Conservation (phyloP, 2,797 vertebrate species). For the Characodon lateralis region DNA sequence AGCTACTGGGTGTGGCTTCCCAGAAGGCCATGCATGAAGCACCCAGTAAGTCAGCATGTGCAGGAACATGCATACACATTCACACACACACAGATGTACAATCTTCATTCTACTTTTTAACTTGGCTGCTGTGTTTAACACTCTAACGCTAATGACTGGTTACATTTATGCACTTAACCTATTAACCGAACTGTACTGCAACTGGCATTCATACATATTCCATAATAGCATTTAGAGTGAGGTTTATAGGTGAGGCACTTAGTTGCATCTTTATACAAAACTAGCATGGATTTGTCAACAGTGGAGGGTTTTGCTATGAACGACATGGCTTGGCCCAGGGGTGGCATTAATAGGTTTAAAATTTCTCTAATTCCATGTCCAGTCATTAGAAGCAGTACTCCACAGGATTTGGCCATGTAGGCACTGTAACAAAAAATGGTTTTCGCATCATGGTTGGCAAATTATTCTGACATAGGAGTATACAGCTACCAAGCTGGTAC, state of each 20-base stretch:
- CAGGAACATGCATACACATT: slow-evolving; percentile 25
- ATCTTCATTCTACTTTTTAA: slow-evolving; percentile 10
- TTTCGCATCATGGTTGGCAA: background rate
- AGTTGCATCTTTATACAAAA: background rate
- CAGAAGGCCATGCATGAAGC: slow-evolving; percentile 96
- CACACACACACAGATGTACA: slow-evolving; percentile 18
- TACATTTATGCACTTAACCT: background rate
- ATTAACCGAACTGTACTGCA: background rate
- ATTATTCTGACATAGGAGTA: background rate
- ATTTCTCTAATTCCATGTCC: too few species aligned
- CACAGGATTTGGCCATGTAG: background rate
- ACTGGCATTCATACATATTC: slow-evolving; percentile 2
- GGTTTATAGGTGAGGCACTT: background rate
- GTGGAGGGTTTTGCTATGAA: background rate
- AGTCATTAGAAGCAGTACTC: background rate
- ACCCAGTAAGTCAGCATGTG: slow-evolving; percentile 87
- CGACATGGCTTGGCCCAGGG: too few species aligned
- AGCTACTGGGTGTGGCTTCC: slow-evolving; percentile 94
- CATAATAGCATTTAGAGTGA: slow-evolving; percentile 13
- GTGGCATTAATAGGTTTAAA: too few species aligned
- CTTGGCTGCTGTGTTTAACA: slow-evolving; percentile 3
- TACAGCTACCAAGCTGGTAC: background rate
- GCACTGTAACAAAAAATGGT: background rate
- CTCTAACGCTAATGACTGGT: background rate
- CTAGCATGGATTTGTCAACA: background rate